Base-by-base conservation (phyloP, 2,888 invertebrate genomes). In the Polietes domitor region DNA sequence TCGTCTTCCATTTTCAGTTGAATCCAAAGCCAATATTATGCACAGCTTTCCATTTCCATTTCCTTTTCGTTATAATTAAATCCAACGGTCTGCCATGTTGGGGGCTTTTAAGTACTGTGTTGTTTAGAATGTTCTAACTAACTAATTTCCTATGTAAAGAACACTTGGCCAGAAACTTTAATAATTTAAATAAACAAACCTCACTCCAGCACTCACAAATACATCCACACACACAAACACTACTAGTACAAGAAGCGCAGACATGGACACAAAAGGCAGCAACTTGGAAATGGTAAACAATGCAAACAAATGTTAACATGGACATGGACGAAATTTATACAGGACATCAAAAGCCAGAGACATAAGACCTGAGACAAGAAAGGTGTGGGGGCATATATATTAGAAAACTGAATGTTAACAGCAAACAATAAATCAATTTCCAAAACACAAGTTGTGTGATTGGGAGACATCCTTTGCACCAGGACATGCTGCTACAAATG, bases 291-390 rank as follows among this genome's bases (percentile, higher is more conserved):
- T 28, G 28, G 28, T 26, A 61, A 61, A 61, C 61, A 61, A 61
- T 61, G 17, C 28, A 61, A 61, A 61, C 28, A 61, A 61, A 61
- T 61, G 61, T 61, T 61, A 28, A 61, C 61, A 61, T 61, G 61
- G 28, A 26, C 61, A 61, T 55, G 21, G 21, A 53, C 2, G 12
- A 61, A 61, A 19, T 61, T 26, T 61, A 24, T 24, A 28, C 26
- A 61, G 28, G 28, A 28, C 2, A 26, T 28, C 28, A 28, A 58
- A 47, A 47, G n/a, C 2, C 19, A 55, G 55, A 24, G 55, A 21
- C 21, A 10, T 19, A 0, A 10, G 24, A 21, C 10, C 21, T 7
- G 6, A 21, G 21, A 21, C 0, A 19, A 9, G 21, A 6, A 21
- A 21, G 55, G 19, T 28, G 61, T 61, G 15, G 61, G 26, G 26